A percentile compares a stretch with the other conserved stretches of the same genome.
These are phyloP conservation scores for Mythimna ferrago DNA, from an alignment of 2,888 invertebrate genomes.

Conservation along the genomic window DNA sequence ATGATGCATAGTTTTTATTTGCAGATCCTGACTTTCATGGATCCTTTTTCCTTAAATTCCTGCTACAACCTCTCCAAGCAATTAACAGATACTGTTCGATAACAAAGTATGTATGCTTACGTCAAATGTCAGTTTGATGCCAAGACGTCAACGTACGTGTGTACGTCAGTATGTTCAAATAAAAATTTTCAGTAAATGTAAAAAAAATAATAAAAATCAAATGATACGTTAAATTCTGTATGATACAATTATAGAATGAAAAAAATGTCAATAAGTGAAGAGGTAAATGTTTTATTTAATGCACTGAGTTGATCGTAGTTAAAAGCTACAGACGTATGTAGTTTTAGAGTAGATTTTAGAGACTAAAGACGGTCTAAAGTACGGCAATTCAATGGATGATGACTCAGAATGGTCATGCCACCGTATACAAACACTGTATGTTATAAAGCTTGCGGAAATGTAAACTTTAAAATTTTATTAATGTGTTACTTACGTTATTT, in stretches of 20 bases:
- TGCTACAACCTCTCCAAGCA: slow-evolving; percentile 19
- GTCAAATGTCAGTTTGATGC: slow-evolving; percentile 26
- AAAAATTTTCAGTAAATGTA: slow-evolving; percentile 38
- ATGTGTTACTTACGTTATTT: no score
- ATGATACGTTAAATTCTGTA: slow-evolving; percentile 9
- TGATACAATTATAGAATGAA: slow-evolving; percentile 29
- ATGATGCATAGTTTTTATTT: slow-evolving; percentile 47
- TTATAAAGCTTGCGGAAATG: no score
- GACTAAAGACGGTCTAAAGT: background rate
- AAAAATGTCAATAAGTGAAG: slow-evolving; percentile 39
- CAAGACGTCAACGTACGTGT: background rate
- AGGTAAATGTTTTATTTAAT: slow-evolving; percentile 55
- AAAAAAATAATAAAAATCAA: background rate
- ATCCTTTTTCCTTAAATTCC: slow-evolving; percentile 22
- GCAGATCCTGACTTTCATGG: slow-evolving; percentile 39
- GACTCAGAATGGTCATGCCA: background rate
- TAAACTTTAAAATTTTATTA: no score
- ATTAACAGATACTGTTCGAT: slow-evolving; percentile 39
- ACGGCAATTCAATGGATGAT: background rate
- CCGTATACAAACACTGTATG: no score
- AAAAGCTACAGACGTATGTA: background rate
- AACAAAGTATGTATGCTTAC: slow-evolving; percentile 21
- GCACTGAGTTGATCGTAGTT: background rate
- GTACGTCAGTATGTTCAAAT: slow-evolving; percentile 32
- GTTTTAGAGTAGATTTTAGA: background rate